A percentile compares a stretch with the other conserved stretches of the same genome.
Evolutionary conservation across 2,888 invertebrate species (phyloP).

Genomic region (Spatulosminthurus flaviceps): DNA sequence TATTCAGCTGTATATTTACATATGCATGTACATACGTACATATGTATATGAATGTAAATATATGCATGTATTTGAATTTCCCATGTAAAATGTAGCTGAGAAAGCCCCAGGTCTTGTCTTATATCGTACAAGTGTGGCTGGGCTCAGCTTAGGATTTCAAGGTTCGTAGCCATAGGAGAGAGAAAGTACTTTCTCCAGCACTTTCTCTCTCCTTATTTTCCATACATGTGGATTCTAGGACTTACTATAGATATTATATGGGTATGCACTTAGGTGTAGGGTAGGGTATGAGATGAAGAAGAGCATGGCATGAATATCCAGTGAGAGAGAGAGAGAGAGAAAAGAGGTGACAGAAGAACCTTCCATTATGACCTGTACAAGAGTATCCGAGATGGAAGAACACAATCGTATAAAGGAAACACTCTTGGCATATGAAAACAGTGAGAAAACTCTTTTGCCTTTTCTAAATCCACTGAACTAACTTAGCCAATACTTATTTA

Average conservation of each 20-base stretch:
- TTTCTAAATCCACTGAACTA: slow-evolving; percentile 19
- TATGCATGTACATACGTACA: no score
- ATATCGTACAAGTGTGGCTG: neutral
- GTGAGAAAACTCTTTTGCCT: neutral
- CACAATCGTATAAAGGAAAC: slow-evolving; percentile 36
- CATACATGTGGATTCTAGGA: neutral
- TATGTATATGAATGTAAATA: no score
- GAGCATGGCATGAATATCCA: slow-evolving; percentile 7
- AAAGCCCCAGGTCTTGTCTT: neutral
- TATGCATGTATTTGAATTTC: no score
- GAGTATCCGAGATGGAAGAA: slow-evolving; percentile 11
- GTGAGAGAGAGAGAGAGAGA: no score
- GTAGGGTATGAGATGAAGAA: neutral
- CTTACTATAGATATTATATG: no score
- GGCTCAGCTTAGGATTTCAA: neutral
- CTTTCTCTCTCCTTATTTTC: neutral
- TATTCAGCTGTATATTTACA: no score
- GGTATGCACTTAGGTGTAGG: neutral
- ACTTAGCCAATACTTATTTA: slow-evolving; percentile 9
- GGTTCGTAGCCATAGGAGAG: neutral
- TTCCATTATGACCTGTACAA: slow-evolving; percentile 25
- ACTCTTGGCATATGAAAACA: slow-evolving; percentile 35
- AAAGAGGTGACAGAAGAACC: slow-evolving; percentile 4
- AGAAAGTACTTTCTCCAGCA: slow-evolving; percentile 2
- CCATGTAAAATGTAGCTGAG: no score